phyloP scores from a whole-genome alignment of 2,888 invertebrate species.

The Celastrina argiolus region DNA sequence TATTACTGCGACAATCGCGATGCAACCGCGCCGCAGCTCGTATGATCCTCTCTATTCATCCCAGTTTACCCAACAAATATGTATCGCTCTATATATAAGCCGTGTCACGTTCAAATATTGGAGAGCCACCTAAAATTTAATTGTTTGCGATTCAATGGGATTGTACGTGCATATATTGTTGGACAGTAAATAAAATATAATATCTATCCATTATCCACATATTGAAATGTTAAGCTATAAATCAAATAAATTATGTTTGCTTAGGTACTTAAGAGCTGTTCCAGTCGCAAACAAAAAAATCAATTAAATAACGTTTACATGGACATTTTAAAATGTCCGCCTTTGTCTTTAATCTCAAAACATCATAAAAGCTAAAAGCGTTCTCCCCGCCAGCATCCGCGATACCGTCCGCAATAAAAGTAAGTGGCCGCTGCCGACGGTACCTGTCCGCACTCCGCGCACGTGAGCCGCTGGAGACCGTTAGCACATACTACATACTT shows the following conservation, averaged over 20 bases:
- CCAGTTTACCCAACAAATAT: neutral
- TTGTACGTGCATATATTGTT: neutral
- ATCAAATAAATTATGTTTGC: too few relatives aligned
- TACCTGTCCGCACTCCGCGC: neutral
- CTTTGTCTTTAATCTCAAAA: too few relatives aligned
- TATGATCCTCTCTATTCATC: neutral
- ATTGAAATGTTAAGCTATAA: too few relatives aligned
- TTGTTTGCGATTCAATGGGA: neutral
- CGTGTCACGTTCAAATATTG: neutral
- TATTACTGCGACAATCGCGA: too few relatives aligned
- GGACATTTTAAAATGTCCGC: too few relatives aligned
- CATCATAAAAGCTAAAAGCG: neutral
- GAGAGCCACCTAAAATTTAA: neutral
- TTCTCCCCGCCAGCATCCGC: neutral
- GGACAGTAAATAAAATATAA: too few relatives aligned
- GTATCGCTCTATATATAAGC: neutral
- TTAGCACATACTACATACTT: neutral
- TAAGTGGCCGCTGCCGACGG: neutral
- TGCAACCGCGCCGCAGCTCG: conserved; percentile 1
- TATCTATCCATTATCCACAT: too few relatives aligned
- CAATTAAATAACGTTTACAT: too few relatives aligned
- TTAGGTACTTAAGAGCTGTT: too few relatives aligned
- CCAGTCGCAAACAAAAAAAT: too few relatives aligned
- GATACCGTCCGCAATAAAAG: conserved; percentile 2
- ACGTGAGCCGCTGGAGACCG: neutral